Base-by-base conservation (phyloP, 2,113 vertebrate genomes). In the Vulpes ferrilata region DNA sequence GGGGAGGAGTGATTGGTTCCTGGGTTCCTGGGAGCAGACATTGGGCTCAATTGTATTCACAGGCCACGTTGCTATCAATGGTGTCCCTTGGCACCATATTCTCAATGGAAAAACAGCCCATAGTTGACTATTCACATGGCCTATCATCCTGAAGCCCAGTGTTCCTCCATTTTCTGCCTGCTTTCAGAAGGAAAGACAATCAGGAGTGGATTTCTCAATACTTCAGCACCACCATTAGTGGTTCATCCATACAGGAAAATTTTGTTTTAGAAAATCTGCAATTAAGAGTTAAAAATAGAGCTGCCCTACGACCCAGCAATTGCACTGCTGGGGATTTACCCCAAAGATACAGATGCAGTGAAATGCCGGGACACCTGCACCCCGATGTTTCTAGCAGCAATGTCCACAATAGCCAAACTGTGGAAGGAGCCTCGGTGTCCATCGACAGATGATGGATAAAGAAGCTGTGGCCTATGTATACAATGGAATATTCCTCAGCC, bases 91-190 rank as follows among this genome's bases (percentile, higher is more conserved):
- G 35, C 19, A 11, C 17, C 3, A 13, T 30, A 73, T 25, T 9
- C 9, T n/a, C 51, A 11, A 19, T 10, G 4, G 35, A 35, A 32
- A n/a, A 82, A 59, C 7, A 15, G 38, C 23, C 64, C 20, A 5
- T 10, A 7, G 11, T 57, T 91, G 48, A 22, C 16, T 27, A 11
- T 64, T 57, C 48, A n/a, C 0, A 0, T 2, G 1, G 51, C 20
- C 73, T 22, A 11, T 74, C 12, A 9, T 11, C 32, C 2, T 13
- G 22, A 30, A 60, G 11, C 32, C 19, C 5, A 11, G 1, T 1
- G 6, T 25, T 32, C 1, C 51, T 74, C 30, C 17, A 2, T 88
- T 55, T 30, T 79, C 43, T 12, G 1, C 7, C 5, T 43, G 15
- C 48, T 43, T 57, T 60, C 69, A 83, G 51, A 43, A 87, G 48